Evolutionary conservation across 2,888 invertebrate genomes (phyloP).

Genomic region (Agrilus mali): DNA sequence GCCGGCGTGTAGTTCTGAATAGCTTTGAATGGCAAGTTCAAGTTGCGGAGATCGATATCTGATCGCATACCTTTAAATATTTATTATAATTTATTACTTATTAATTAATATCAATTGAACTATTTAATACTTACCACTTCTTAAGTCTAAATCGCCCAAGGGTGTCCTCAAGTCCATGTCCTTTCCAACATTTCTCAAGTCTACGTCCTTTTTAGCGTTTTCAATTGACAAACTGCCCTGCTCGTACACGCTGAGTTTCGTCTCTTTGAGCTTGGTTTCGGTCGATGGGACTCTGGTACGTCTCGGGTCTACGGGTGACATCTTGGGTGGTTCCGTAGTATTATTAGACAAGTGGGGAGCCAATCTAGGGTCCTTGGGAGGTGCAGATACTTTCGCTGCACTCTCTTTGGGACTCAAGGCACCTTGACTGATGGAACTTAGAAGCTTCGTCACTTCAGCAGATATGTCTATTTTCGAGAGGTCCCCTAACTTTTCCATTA

Average conservation of each 20-base stretch:
- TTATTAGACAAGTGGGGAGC: constrained; percentile 1
- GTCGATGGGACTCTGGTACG: constrained; percentile 16
- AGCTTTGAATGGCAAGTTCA: constrained; percentile 64
- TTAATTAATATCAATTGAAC: constrained; percentile 1
- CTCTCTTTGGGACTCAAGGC: constrained; percentile 5
- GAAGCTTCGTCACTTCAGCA: constrained; percentile 55
- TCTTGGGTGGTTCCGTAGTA: constrained; percentile 6
- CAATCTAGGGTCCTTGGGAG: constrained; percentile 14
- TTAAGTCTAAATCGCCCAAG: constrained; percentile 54
- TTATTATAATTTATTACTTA: constrained; percentile 6
- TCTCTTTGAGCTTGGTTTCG: constrained; percentile 21
- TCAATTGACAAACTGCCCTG: constrained; percentile 44
- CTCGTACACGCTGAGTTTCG: constrained; percentile 46
- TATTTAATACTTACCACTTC: constrained; percentile 34
- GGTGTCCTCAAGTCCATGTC: constrained; percentile 42
- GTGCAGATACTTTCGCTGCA: constrained; percentile 1
- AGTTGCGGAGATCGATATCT: constrained; percentile 62
- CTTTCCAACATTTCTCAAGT: constrained; percentile 32
- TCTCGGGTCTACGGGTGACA: constrained; percentile 16
- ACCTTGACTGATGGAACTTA: constrained; percentile 41
- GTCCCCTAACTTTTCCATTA: constrained; percentile 53
- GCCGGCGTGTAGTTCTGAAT: constrained; percentile 70
- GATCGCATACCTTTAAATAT: constrained; percentile 20
- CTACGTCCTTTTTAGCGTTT: constrained; percentile 39
- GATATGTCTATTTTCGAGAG: constrained; percentile 62